Base-by-base conservation (phyloP, 2,113 vertebrate species). In the Phylloscopus trochilus region DNA sequence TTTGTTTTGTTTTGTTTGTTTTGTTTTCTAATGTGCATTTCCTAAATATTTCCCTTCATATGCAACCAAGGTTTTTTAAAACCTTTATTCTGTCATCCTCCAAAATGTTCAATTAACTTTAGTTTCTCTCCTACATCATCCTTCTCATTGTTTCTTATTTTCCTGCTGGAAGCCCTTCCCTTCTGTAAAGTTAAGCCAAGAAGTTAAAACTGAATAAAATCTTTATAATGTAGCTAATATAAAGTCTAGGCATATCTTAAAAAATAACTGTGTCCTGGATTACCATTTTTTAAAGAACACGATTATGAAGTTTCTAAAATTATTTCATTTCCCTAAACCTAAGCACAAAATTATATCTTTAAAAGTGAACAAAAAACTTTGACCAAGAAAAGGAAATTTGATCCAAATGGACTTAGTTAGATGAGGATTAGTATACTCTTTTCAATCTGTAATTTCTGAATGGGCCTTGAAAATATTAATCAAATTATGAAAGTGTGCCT, bases 231-330 rank as follows among this genome's bases (percentile, higher is more conserved):
- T 22, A 69, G 13, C 4, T 64, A 69, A 44, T 33, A 33, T 37
- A 49, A 69, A 19, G 1, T 67, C n/a, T 35, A 66, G 2, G 7
- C 11, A 28, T 51, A 19, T 49, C 12, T 79, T 37, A 13, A 90
- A 68, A 87, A 47, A 68, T 13, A 68, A 8, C 13, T 23, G 2
- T 56, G 15, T 69, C 8, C 10, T 35, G 18, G 4, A 4, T 90
- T 62, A n/a, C 4, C 1, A 0, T 0, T 43, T 70, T 91, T 55
- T 68, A 30, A 72, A 53, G 28, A 56, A 76, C 0, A 3, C 0
- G 15, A 7, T 49, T 56, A 44, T 15, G 4, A 44, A 39, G 2
- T 66, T 83, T 66, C 15, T 43, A 14, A 81, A 92, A 64, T 9
- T 0, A 58, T 56, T 76, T 85, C 24, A 7, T 43, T 67, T 77